phyloP scores from a whole-genome alignment of 2,113 vertebrate species.

The Nipponia nippon region DNA sequence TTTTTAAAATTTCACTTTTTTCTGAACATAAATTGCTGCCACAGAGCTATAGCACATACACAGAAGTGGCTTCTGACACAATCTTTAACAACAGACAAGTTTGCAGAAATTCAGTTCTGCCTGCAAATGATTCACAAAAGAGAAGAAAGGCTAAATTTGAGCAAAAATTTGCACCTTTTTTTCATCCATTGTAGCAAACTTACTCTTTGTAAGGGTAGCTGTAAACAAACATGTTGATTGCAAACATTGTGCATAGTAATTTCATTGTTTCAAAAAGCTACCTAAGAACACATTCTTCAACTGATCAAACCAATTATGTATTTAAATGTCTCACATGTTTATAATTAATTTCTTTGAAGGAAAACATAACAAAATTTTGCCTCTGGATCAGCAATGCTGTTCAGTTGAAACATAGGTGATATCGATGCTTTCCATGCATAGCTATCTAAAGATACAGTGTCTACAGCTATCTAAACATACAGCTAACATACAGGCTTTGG shows the following conservation, averaged over 20 bases:
- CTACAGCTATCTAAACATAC: not conserved
- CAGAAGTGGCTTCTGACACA: not conserved
- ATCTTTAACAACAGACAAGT: not conserved
- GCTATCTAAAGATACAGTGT: not conserved
- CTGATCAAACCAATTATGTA: not conserved
- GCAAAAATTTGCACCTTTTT: not conserved
- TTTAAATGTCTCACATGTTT: not conserved
- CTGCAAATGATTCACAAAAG: not conserved
- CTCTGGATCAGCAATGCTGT: not conserved
- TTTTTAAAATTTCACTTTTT: not conserved
- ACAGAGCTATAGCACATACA: not conserved
- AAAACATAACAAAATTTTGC: not conserved
- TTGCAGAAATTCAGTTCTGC: not conserved
- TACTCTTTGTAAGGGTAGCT: not conserved
- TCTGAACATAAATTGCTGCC: not conserved
- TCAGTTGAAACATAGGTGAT: not conserved
- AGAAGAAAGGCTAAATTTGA: not conserved
- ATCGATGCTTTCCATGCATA: not conserved
- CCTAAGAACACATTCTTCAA: not conserved
- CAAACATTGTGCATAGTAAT: not conserved
- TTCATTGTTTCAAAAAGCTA: not conserved
- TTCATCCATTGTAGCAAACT: not conserved
- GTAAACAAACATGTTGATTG: not conserved
- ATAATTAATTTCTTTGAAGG: not conserved
- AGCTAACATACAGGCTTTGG: not conserved